Percentiles rank a stretch among this genome's conserved stretches.
Evolutionary conservation across 2,113 vertebrate species (phyloP).

Genomic region (Ondatra zibethicus): DNA sequence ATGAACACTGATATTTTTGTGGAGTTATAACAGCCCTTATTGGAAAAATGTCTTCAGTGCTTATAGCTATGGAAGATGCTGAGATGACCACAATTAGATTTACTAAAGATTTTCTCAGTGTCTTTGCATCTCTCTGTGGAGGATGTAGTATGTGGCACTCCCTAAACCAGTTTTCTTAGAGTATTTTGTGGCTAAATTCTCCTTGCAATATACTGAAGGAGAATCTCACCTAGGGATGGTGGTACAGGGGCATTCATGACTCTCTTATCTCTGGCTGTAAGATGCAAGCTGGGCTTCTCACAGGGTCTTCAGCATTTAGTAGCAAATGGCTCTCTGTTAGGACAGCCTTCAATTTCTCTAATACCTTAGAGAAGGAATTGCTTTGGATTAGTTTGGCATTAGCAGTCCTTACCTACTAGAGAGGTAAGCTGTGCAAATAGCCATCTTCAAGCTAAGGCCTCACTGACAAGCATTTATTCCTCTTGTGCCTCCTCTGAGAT

Average conservation of each 20-base stretch:
- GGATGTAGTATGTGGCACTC: neutral
- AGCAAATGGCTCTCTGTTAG: neutral
- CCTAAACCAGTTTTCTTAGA: neutral
- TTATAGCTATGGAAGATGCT: slow-evolving; percentile 21
- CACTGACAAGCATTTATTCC: neutral
- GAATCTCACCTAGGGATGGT: neutral
- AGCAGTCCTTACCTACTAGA: neutral
- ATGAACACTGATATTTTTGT: neutral
- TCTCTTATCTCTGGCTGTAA: neutral
- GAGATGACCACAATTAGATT: slow-evolving; percentile 14
- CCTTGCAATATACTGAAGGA: neutral
- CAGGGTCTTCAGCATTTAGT: neutral
- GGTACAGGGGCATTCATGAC: neutral
- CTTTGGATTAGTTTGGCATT: neutral
- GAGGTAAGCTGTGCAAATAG: neutral
- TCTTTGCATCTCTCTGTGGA: neutral
- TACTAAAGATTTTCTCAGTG: slow-evolving; percentile 13
- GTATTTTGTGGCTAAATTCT: neutral
- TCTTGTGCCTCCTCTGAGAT: neutral
- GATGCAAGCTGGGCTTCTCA: neutral
- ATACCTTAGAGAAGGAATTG: neutral
- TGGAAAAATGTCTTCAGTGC: neutral
- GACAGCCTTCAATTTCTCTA: neutral
- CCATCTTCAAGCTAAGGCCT: neutral
- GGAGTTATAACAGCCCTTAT: neutral